Evolutionary conservation across 2,797 vertebrate species (phyloP).

Genomic region (Aldrovandia affinis): DNA sequence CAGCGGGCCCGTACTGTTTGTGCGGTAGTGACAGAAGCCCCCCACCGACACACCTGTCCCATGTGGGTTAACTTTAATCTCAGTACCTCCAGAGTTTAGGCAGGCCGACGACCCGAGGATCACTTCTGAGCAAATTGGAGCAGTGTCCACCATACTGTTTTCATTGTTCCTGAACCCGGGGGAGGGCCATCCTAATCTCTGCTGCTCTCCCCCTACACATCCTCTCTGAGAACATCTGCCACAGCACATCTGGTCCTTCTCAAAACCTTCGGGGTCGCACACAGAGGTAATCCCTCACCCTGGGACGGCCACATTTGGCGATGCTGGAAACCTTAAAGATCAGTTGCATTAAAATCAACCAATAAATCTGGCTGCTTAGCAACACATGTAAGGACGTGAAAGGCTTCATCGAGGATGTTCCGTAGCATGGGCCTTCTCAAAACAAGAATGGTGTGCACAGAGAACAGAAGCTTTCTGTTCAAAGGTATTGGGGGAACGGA

Average conservation of each 20-base stretch:
- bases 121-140: constrained; percentile 58
- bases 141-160: constrained; percentile 58
- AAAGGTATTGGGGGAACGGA: constrained; percentile 42
- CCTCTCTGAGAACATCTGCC: constrained; percentile 67
- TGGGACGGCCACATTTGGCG: constrained; percentile 39
- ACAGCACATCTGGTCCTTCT: constrained; percentile 74
- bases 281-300: constrained; percentile 64
- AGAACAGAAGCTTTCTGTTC: constrained; percentile 53
- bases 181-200: constrained; percentile 57
- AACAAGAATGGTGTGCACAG: constrained; percentile 43
- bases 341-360: constrained; percentile 60
- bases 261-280: constrained; percentile 60
- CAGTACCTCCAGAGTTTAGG: constrained; percentile 40
- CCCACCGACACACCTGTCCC: constrained; percentile 28
- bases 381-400: constrained; percentile 60
- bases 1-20: constrained; percentile 45
- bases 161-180: constrained; percentile 62
- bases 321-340: constrained; percentile 50
- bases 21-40: constrained; percentile 26
- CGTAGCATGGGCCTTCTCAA: constrained; percentile 45
- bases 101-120: constrained; percentile 50
- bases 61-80: constrained; percentile 47
- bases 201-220: constrained; percentile 33
- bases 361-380: constrained; percentile 66
- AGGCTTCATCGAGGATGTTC: constrained; percentile 64